Percentiles rank a stretch among this genome's conserved stretches.
Conservation (phyloP, 2,888 invertebrate species). For the Odontomyia ornata region DNA sequence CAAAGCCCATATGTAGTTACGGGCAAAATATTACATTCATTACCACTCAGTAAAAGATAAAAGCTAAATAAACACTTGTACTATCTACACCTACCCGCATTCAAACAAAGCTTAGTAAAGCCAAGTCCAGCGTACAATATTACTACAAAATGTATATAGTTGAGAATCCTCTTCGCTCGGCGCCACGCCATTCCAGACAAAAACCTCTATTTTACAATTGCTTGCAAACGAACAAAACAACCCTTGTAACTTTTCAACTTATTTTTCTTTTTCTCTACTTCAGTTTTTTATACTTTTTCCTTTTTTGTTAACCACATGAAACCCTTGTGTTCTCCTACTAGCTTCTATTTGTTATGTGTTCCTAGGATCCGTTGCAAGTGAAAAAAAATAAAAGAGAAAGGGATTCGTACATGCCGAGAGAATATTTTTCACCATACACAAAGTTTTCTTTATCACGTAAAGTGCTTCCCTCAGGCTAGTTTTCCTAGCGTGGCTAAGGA, state of each 20-base stretch:
- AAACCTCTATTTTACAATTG: slow-evolving; percentile 26
- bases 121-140: slow-evolving; percentile 11
- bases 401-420: neutral
- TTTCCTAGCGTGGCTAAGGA: slow-evolving; percentile 1
- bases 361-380: too few relatives aligned
- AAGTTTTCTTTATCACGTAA: slow-evolving; percentile 39
- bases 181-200: neutral
- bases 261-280: neutral
- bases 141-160: slow-evolving; percentile 12
- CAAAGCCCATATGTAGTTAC: too few relatives aligned
- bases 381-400: neutral
- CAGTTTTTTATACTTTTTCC: too few relatives aligned
- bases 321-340: neutral
- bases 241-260: slow-evolving; percentile 7
- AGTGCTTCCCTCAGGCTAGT: slow-evolving; percentile 32
- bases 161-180: neutral
- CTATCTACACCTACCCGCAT: neutral
- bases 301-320: slow-evolving; percentile 7
- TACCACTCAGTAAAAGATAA: neutral
- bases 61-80: slow-evolving; percentile 14
- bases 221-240: slow-evolving; percentile 25
- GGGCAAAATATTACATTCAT: neutral
- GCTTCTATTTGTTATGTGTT: neutral
- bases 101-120: too few relatives aligned
- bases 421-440: slow-evolving; percentile 20